Base-by-base conservation (phyloP, 30 jellyfish, hydroid and myxozoan genomes). In the Aurelia coerulea region DNA sequence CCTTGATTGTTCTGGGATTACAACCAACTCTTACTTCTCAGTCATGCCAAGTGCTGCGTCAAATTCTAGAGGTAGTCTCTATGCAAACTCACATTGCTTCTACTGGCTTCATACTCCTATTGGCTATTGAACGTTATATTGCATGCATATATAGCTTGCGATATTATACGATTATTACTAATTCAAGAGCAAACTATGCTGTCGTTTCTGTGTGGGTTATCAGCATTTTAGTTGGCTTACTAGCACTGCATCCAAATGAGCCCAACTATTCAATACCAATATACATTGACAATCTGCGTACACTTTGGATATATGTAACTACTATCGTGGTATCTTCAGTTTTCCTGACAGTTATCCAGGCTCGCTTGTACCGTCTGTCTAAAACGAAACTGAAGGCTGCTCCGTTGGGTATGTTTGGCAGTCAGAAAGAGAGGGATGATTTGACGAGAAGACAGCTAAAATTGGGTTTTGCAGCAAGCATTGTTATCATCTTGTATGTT, bases 91-190 rank as follows among this genome's bases (percentile, higher is more conserved):
- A 31, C 17, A 19, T 34, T n/a, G 66, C 54, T 1, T 18, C 76
- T 1, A 76, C 74, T 32, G 75, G 72, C 14, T 53, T 53, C 87
- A 60, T 76, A n/a, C 17, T 76, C 63, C 33, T 49, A 6, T 32
- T 76, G 14, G 46, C 87, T 8, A 13, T 53, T 19, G 87, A 76
- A 59, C 87, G 87, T 42, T 76, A 76, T 14, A 49, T 46, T 46
- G 56, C 56, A 46, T 46, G 56, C 56, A 7, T 46, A 13, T 9
- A 46, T 9, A 46, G 56, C 12, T 46, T 46, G 2, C 13, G 56
- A 46, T 46, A 4, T 14, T 9, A 46, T 46, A 46, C 56, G 13
- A 46, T 46, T 46, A 9, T 46, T 46, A 46, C 56, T 46, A 13
- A 13, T 46, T 46, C 56, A 46, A 46, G 15, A 9, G 56, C 56